A percentile compares a stretch with the other conserved stretches of the same genome.
Evolutionary conservation across 2,113 vertebrate genomes (phyloP).

Genomic region (Macquaria ambigua): DNA sequence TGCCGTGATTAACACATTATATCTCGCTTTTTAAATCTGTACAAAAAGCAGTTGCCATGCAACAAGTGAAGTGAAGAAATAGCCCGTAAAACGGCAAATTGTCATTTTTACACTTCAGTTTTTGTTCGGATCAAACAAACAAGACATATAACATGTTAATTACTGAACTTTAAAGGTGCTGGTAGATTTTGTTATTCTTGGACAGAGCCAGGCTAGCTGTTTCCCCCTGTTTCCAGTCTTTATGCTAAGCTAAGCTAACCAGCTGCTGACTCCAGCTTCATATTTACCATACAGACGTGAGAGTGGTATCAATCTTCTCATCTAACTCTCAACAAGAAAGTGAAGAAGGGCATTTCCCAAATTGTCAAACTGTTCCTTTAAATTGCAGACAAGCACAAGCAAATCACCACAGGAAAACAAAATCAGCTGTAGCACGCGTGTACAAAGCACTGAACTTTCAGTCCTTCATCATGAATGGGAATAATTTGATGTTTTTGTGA

Average conservation of each 20-base stretch:
- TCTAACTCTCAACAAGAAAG: not conserved
- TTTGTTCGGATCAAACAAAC: too few species aligned
- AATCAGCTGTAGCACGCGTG: not conserved
- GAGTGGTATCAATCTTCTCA: not conserved
- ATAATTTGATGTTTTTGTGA: not conserved
- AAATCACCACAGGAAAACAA: not conserved
- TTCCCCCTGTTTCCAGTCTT: not conserved
- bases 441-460: not conserved
- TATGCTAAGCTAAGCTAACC: too few species aligned
- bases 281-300: not conserved
- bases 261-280: not conserved
- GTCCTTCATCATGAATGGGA: not conserved
- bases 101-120: too few species aligned
- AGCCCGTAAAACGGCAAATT: too few species aligned
- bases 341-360: not conserved
- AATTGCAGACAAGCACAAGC: not conserved
- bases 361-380: not conserved
- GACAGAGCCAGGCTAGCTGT: too few species aligned
- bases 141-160: too few species aligned
- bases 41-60: too few species aligned
- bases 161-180: too few species aligned
- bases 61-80: too few species aligned
- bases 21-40: too few species aligned
- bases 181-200: too few species aligned
- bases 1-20: too few species aligned